These are phyloP conservation scores for Turdus rufiventris DNA, from an alignment of 2,113 vertebrate genomes.

Conservation along the genomic window DNA sequence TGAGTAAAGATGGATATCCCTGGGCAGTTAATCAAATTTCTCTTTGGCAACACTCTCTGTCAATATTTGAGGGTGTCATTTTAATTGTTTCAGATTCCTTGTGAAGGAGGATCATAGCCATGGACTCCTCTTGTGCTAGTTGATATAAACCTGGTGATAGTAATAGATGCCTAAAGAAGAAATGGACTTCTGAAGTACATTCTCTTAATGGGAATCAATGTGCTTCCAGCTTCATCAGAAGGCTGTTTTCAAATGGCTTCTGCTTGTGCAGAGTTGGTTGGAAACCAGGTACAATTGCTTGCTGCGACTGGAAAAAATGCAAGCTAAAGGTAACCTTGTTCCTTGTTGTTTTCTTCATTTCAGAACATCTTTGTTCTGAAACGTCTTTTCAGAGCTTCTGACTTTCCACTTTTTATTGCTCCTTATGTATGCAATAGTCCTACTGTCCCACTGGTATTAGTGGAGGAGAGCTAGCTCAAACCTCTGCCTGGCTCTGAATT, in stretches of 20 bases:
- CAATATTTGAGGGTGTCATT: not conserved
- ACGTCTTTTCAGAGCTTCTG: not conserved
- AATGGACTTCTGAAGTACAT: not conserved
- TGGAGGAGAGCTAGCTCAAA: not conserved
- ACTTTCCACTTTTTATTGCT: not conserved
- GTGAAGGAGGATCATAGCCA: not conserved
- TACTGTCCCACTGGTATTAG: not conserved
- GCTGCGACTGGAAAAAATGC: not conserved
- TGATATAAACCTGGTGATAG: not conserved
- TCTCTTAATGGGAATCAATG: not conserved
- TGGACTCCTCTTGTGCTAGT: not conserved
- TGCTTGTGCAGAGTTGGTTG: not conserved
- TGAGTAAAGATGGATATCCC: not conserved
- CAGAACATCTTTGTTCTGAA: not conserved
- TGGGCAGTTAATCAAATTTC: conserved; percentile 3
- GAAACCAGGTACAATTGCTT: not conserved
- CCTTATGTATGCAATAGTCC: not conserved
- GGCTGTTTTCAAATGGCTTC: not conserved
- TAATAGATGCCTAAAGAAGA: not conserved
- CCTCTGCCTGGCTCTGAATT: not conserved
- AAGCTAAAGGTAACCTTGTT: not conserved
- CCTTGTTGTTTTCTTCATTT: not conserved
- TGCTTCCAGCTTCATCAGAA: not conserved
- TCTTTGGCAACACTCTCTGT: not conserved
- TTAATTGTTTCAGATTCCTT: conserved; percentile 11